phyloP scores from a whole-genome alignment of 2,888 invertebrate species.

The Ellobium chinense region DNA sequence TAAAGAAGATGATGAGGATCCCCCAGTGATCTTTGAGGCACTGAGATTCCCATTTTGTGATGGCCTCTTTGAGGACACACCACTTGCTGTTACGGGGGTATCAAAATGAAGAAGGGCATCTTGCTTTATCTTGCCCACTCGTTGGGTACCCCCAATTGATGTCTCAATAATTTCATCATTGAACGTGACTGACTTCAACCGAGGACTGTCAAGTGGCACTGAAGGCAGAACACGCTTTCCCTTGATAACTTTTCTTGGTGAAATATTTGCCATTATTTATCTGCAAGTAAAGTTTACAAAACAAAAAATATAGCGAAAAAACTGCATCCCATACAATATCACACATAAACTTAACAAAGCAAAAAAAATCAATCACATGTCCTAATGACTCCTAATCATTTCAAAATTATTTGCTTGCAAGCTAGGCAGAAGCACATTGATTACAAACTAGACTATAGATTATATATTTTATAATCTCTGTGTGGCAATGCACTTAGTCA shows the following conservation, averaged over 20 bases:
- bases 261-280: conserved; percentile 44
- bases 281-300: background rate
- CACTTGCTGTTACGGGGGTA: conserved; percentile 5
- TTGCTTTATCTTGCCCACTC: conserved; percentile 62
- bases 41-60: background rate
- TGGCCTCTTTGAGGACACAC: background rate
- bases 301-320: background rate
- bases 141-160: conserved; percentile 74
- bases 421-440: no score
- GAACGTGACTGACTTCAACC: conserved; percentile 64
- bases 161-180: conserved; percentile 70
- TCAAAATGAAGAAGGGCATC: conserved; percentile 49
- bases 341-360: background rate
- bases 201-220: conserved; percentile 50
- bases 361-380: no score
- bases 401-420: no score
- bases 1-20: background rate
- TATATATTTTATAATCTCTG: no score
- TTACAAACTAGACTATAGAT: no score
- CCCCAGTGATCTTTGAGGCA: background rate
- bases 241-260: conserved; percentile 48
- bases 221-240: conserved; percentile 57
- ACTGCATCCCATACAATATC: background rate
- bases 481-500: no score
- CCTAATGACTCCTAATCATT: no score